Evolutionary conservation across 2,113 vertebrate genomes (phyloP), one percentile per base, ranked within the genome.

Genomic region (Protobothrops flavoviridis): DNA sequence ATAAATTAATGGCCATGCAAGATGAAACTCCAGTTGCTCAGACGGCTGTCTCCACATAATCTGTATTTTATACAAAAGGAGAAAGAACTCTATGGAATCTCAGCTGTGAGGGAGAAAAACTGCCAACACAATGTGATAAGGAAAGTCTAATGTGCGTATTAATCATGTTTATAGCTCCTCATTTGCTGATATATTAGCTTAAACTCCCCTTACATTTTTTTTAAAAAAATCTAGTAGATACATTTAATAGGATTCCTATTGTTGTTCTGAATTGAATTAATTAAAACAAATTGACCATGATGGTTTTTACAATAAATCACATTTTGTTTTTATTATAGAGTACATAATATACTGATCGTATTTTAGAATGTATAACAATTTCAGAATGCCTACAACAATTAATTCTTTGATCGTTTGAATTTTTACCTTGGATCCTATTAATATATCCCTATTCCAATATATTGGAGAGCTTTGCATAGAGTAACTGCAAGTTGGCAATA

Each of bases 161-260:
- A 98, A 98, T 98, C 98, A 98, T 97, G 97, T 98, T 98, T 98
- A 98, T 98, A 97, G 98, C 96, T 97, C 96, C 97, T 98, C 98
- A 97, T 98, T 98, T 98, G 97, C 97, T 98, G 98, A 98, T 98
- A 98, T 98, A 98, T 98, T 98, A 98, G 97, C 96, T 96, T 96
- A 97, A 98, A 98, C 98, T 98, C 98, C 98, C 97, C 96, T 97
- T 97, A 94, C 97, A 97, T 96, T 95, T 97, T 97, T 98, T 98
- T 97, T 98, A 48, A 64, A 98, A 98, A 96, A 96, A 81, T 81
- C 94, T 96, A 93, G 96, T 96, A 96, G 95, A 96, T 97, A 97
- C 94, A 93, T 97, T 97, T 97, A 95, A 96, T 97, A 96, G 96
- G 96, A 86, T 91, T 91, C 95, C 95, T 97, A 97, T 98, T 98